Evolutionary conservation across 2,888 invertebrate genomes (phyloP).

Genomic region (Trachelus troglodyta): DNA sequence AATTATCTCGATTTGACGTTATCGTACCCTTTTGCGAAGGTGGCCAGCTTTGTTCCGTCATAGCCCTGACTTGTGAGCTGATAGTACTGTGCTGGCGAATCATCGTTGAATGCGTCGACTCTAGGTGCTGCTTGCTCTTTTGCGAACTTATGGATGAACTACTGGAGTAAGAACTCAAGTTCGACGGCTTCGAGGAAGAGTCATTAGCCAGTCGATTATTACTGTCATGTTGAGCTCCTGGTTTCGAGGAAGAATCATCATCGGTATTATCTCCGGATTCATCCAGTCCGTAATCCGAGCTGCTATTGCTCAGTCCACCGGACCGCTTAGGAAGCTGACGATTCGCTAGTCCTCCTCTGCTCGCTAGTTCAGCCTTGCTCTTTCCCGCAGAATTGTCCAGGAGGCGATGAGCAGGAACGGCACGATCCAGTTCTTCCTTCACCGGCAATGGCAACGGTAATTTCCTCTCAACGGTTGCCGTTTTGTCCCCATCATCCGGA

Average conservation of each 20-base stretch:
- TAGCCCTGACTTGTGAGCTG: slow-evolving; percentile 61
- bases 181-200: slow-evolving; percentile 62
- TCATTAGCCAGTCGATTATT: slow-evolving; percentile 64
- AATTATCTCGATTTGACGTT: background rate
- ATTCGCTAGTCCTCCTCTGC: slow-evolving; percentile 80
- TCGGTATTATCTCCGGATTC: slow-evolving; percentile 77
- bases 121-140: slow-evolving; percentile 57
- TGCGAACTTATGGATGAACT: slow-evolving; percentile 61
- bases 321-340: slow-evolving; percentile 73
- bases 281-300: slow-evolving; percentile 82
- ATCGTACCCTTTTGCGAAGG: slow-evolving; percentile 55
- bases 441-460: slow-evolving; percentile 67
- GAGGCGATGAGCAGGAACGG: slow-evolving; percentile 87
- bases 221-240: slow-evolving; percentile 50
- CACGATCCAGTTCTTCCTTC: slow-evolving; percentile 82
- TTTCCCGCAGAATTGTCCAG: slow-evolving; percentile 89
- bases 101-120: slow-evolving; percentile 55
- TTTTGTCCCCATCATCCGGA: slow-evolving; percentile 82
- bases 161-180: slow-evolving; percentile 62
- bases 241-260: slow-evolving; percentile 67
- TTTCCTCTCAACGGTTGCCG: slow-evolving; percentile 80
- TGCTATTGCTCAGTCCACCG: slow-evolving; percentile 72
- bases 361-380: slow-evolving; percentile 88
- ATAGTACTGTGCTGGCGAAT: slow-evolving; percentile 62
- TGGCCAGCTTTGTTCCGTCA: slow-evolving; percentile 64